Conservation (phyloP, 2,797 vertebrate genomes). For the Platyrinchus mystaceus region DNA sequence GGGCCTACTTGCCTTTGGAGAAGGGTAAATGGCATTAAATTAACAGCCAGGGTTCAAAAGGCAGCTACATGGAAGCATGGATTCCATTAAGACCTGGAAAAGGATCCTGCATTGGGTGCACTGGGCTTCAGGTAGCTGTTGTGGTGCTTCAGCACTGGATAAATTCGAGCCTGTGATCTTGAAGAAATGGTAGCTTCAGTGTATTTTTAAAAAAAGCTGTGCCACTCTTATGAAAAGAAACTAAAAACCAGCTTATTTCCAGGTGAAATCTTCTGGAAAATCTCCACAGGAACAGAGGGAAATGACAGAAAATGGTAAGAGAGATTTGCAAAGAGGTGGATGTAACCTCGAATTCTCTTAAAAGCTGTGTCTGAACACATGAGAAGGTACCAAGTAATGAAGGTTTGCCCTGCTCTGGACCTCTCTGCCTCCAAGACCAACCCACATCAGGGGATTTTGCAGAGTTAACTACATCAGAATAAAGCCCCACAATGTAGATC, state of each 20-base stretch:
- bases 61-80: background rate
- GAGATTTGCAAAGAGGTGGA: background rate
- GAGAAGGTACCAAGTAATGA: fast-evolving
- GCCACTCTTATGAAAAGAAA: background rate
- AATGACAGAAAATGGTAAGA: fast-evolving
- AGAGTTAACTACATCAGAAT: background rate
- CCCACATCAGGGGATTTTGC: background rate
- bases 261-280: background rate
- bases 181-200: background rate
- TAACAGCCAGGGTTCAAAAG: background rate
- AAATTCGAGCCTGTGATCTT: background rate
- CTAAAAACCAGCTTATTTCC: background rate
- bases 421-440: background rate
- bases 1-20: background rate
- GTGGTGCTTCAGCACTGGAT: background rate
- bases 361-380: background rate
- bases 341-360: background rate
- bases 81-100: background rate
- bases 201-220: background rate
- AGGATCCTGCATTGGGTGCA: background rate
- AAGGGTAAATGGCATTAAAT: background rate
- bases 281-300: background rate
- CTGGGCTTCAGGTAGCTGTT: background rate
- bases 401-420: background rate
- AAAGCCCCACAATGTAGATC: background rate